phyloP scores from a whole-genome alignment of 1,140 invertebrate genomes.

The Anagrus nilaparvatae region DNA sequence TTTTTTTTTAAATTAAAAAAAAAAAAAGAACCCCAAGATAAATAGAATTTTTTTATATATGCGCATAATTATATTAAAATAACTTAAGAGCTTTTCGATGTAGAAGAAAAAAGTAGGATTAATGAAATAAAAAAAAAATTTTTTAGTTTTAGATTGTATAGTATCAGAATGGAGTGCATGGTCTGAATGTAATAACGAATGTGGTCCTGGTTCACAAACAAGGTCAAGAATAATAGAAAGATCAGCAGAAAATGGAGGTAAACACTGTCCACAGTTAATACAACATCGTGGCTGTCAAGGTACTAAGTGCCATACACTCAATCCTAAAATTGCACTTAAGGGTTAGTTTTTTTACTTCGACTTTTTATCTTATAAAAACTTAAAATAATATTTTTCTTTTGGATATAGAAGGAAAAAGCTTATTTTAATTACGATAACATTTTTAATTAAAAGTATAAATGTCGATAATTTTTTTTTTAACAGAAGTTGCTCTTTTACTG shows the following conservation, averaged over 20 bases:
- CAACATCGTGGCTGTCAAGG: constrained; percentile 69
- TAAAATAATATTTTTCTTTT: background rate
- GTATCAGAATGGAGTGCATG: constrained; percentile 71
- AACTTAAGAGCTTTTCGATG: too few species aligned
- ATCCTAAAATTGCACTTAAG: constrained; percentile 57
- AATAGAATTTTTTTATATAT: too few species aligned
- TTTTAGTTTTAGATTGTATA: constrained; percentile 65
- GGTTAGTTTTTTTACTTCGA: constrained; percentile 48
- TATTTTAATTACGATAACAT: too few species aligned
- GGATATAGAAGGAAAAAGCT: background rate
- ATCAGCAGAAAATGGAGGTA: constrained; percentile 63
- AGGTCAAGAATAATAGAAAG: constrained; percentile 52
- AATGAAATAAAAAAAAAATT: too few species aligned
- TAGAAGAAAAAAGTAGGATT: too few species aligned
- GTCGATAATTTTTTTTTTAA: constrained; percentile 30
- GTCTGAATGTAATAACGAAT: constrained; percentile 68
- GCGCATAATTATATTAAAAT: too few species aligned
- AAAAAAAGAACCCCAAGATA: too few species aligned
- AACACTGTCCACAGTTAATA: constrained; percentile 61
- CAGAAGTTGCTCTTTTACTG: constrained; percentile 72
- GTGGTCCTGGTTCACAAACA: constrained; percentile 67
- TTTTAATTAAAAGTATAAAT: background rate
- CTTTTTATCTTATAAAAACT: too few species aligned
- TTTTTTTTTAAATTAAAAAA: too few species aligned
- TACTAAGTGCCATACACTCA: constrained; percentile 54